A percentile compares a stretch with the other conserved stretches of the same genome.
Conservation (phyloP, 2,113 vertebrate species). For the Pollimyrus isidori region DNA sequence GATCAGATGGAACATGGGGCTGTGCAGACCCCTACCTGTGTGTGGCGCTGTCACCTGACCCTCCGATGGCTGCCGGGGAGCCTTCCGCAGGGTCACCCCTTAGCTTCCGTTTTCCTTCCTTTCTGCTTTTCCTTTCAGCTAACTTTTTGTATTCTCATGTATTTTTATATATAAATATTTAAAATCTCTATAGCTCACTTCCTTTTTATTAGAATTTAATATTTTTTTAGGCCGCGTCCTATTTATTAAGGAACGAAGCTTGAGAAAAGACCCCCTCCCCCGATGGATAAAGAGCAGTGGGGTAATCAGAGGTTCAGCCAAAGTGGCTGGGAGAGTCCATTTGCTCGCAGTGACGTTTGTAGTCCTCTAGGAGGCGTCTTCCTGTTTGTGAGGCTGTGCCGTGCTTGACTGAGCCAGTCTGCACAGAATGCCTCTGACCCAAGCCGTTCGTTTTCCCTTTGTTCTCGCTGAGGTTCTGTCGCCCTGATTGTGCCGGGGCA, state of each 20-base stretch:
- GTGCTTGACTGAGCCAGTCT: not conserved
- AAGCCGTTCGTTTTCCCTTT: not conserved
- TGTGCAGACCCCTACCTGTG: not conserved
- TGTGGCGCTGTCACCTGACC: not conserved
- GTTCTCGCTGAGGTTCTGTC: not conserved
- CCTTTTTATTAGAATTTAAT: constrained; percentile 27
- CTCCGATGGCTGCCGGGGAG: not conserved
- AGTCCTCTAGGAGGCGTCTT: not conserved
- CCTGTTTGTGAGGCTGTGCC: not conserved
- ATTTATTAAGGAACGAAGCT: constrained; percentile 17
- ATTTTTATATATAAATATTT: constrained; percentile 27
- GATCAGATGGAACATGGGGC: not conserved
- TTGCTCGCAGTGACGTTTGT: not conserved
- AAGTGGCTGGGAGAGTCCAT: not conserved
- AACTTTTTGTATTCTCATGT: constrained; percentile 24
- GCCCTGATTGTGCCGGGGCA: not conserved
- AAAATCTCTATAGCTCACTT: constrained; percentile 26
- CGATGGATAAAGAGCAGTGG: not conserved
- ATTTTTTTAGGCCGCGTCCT: constrained; percentile 22
- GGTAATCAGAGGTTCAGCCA: not conserved
- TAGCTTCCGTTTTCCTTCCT: not conserved
- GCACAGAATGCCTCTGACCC: constrained; percentile 1
- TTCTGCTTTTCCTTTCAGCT: not conserved
- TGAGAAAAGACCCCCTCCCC: not conserved
- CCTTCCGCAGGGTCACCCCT: not conserved